Conservation (phyloP, 1,140 invertebrate genomes). For the Heliconius hermathena region DNA sequence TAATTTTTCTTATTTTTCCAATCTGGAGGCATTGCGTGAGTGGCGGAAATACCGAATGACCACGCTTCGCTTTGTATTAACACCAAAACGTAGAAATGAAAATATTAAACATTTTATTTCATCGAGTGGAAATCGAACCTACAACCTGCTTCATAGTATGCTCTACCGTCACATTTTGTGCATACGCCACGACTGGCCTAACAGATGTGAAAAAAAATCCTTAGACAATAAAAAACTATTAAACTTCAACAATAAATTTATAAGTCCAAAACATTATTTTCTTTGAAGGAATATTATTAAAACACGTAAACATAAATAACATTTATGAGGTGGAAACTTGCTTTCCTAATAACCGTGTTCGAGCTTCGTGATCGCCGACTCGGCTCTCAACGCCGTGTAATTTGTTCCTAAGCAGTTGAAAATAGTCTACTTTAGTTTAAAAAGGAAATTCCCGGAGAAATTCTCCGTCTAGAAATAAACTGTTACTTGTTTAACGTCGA, state of each 20-base stretch:
- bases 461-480: slow-evolving; percentile 60
- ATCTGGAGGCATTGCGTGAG: too few species aligned
- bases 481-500: slow-evolving; percentile 63
- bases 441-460: slow-evolving; percentile 59
- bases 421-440: slow-evolving; percentile 58
- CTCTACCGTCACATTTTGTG: too few species aligned
- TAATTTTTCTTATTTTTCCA: too few species aligned
- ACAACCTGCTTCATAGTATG: too few species aligned
- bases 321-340: slow-evolving; percentile 46
- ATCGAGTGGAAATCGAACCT: too few species aligned
- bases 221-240: neutral
- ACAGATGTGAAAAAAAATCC: too few species aligned
- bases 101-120: too few species aligned
- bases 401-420: slow-evolving; percentile 59
- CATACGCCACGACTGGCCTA: too few species aligned
- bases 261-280: neutral
- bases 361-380: slow-evolving; percentile 41
- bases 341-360: slow-evolving; percentile 58
- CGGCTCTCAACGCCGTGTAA: slow-evolving; percentile 55
- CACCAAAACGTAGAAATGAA: too few species aligned
- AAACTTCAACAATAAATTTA: neutral
- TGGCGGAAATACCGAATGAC: too few species aligned
- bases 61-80: too few species aligned
- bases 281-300: slow-evolving; percentile 4
- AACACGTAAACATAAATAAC: slow-evolving; percentile 31